Percentiles rank a stretch among this genome's conserved stretches.
Conservation (phyloP, 2,797 vertebrate genomes). For the Pristis pectinata region DNA sequence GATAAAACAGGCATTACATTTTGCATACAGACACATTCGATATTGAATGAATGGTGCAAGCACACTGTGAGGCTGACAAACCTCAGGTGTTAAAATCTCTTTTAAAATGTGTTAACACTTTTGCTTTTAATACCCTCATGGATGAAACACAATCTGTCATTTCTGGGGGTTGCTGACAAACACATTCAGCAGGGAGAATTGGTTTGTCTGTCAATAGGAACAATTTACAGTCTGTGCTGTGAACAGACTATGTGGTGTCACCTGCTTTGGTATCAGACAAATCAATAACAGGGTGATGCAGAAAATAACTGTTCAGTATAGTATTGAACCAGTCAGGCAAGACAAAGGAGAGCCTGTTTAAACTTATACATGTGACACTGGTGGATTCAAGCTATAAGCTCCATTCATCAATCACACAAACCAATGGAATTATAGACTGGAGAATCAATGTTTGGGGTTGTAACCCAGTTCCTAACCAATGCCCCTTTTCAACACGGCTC, state of each 20-base stretch:
- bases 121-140: slow-evolving; percentile 16
- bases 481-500: neutral
- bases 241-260: neutral
- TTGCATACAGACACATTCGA: neutral
- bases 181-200: neutral
- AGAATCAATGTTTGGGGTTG: neutral
- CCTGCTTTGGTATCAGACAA: neutral
- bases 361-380: neutral
- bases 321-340: neutral
- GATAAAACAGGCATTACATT: neutral
- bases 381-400: neutral
- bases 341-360: neutral
- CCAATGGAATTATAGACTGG: neutral
- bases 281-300: slow-evolving; percentile 4
- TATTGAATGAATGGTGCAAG: neutral
- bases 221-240: neutral
- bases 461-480: neutral
- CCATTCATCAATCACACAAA: neutral
- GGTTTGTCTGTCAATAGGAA: neutral
- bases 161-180: neutral
- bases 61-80: neutral
- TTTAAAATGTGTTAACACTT: neutral
- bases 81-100: neutral
- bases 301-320: neutral
- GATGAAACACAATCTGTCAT: slow-evolving; percentile 26